Base-by-base conservation (phyloP, 2,888 invertebrate genomes). In the Altica lythri region DNA sequence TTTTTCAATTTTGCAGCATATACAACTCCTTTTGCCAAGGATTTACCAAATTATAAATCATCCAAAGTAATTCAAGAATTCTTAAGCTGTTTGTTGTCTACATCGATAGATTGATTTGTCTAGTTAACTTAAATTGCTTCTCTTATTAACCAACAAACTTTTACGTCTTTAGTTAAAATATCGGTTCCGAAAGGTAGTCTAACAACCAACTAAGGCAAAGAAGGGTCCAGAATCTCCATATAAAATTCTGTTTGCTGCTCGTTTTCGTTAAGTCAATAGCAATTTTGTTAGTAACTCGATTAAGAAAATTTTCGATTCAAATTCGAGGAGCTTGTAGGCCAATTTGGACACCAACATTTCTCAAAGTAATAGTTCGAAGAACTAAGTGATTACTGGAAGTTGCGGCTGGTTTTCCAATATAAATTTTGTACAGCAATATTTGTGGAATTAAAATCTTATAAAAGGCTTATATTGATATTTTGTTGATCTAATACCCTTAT, bases 11-110 rank as follows among this genome's bases (percentile, higher is more conserved):
- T 79, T 1, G 88, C 88, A 2, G 86, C 82, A 73, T 91, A 90
- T 1, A 92, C 90, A 18, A 88, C 87, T 10, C 92, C 92, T 74
- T 91, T 89, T 4, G 86, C 89, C 63, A 92, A 86, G 1, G 84
- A 79, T 27, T 83, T 80, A 0, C 89, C 90, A 61, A 91, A 80
- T 52, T 81, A 79, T 54, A 90, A 78, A 67, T 86, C 79, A 42
- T 82, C 78, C 37, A 89, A 75, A 42, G 76, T 77, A 4, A 82
- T 74, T n/a, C 77, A 71, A 10, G 76, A 72, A 13, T 75, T 74
- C 25, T 81, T 72, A 2, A 74, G 74, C 29, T 65, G 49, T 1
- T 68, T 66, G 42, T 73, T 73, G 55, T 78, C 76, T 44, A 77
- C 74, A 58, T 78, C 77, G 45, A 72, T 72, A 61, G 80, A 75